These are phyloP conservation scores for Buphagus erythrorhynchus DNA, from an alignment of 2,797 vertebrate species.

Conservation along the genomic window DNA sequence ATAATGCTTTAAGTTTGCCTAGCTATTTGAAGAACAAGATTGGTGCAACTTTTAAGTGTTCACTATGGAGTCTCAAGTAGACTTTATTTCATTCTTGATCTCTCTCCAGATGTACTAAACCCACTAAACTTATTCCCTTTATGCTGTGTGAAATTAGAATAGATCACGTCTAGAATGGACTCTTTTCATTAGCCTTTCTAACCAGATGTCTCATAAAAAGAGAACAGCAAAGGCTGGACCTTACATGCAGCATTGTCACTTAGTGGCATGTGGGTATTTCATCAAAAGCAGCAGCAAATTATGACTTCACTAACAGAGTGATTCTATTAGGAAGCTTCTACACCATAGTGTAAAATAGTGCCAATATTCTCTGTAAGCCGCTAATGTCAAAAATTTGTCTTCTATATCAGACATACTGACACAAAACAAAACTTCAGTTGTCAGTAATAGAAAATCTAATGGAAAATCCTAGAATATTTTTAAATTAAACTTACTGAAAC, in stretches of 20 bases:
- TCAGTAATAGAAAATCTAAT: background rate
- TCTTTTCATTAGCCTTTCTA: background rate
- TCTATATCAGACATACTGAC: background rate
- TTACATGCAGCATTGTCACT: background rate
- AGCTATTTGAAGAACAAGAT: background rate
- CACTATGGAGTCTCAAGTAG: background rate
- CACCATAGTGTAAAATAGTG: background rate
- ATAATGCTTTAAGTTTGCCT: background rate
- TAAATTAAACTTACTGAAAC: background rate
- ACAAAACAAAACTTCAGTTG: background rate
- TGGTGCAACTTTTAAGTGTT: background rate
- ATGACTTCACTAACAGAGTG: background rate
- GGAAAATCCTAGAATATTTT: background rate
- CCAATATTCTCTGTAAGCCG: background rate
- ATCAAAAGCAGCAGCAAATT: background rate
- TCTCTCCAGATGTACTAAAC: background rate
- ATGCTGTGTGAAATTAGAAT: background rate
- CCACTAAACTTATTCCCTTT: background rate
- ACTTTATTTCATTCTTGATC: background rate
- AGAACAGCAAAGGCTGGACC: background rate
- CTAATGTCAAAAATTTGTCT: background rate
- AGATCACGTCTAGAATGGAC: background rate
- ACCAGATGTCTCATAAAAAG: background rate
- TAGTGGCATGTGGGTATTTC: accelerated
- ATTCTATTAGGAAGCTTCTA: background rate